Evolutionary conservation across 2,888 invertebrate species (phyloP), one percentile per base, ranked within the genome.

Genomic region (Ectemnius continuus): DNA sequence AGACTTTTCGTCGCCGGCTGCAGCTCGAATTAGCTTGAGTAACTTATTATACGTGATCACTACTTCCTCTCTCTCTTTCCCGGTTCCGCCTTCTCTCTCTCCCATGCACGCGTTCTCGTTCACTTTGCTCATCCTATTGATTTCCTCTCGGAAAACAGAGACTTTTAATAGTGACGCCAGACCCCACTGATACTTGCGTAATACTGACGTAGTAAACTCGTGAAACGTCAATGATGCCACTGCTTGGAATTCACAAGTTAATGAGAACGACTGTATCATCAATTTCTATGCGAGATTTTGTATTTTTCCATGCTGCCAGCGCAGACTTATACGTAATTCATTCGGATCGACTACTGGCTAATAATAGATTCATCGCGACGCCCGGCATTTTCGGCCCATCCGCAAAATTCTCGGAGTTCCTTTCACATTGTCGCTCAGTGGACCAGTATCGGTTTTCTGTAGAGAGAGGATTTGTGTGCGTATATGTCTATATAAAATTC

Each of bases 321-420:
- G 6, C 28, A 26, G 28, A 28, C 52, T 48, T 52, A 63, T 63
- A 28, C n/a, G 36, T 26, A 63, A 63, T 63, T 52, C 23, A 63
- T 63, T 66, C 48, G 46, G 45, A 58, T 47, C 47, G 8, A 26
- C 28, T 26, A 26, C 26, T 28, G 11, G 28, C 36, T 18, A 36
- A 36, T 14, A 28, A 11, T 14, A 28, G 59, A 14, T 14, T 60
- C 36, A 60, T 60, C n/a, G 18, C 4, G 16, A 60, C 26, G 11
- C 36, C 14, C 23, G 23, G 6, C 14, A 18, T 8, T 28, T 16
- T 60, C 36, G 36, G 16, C 18, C 3, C 58, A 23, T 58, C 2
- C 18, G 20, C 18, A 20, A 26, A 18, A 26, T 58, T 18, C 13
- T 11, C 13, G 0, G 4, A 36, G 36, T 11, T 4, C 36, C 36